These are phyloP conservation scores for Tenthredo mesomela DNA, from an alignment of 2,888 invertebrate genomes.

Conservation along the genomic window DNA sequence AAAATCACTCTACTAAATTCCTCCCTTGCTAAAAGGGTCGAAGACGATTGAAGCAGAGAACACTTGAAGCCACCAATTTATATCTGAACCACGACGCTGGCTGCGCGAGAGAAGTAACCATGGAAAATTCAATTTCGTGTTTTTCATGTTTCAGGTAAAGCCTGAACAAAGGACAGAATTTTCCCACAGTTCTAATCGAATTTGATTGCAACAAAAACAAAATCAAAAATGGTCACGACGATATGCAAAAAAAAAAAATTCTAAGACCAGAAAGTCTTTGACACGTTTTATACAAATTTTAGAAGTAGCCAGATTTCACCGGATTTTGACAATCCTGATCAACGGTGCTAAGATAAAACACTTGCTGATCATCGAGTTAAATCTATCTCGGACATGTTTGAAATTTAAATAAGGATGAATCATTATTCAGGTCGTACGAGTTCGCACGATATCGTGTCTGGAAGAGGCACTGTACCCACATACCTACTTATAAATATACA, in stretches of 20 bases:
- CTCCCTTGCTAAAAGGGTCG: background rate
- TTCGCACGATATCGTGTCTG: constrained; percentile 27
- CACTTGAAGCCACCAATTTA: background rate
- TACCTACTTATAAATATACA: constrained; percentile 36
- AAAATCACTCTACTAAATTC: background rate
- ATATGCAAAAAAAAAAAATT: no score
- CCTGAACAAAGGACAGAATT: no score
- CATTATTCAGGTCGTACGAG: background rate
- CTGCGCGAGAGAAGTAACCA: background rate
- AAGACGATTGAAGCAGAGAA: background rate
- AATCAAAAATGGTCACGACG: no score
- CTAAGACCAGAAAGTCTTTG: no score
- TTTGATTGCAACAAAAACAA: no score
- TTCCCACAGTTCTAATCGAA: no score
- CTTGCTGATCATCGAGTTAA: background rate
- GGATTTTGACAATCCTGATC: background rate
- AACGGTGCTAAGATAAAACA: background rate
- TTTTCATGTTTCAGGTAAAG: background rate
- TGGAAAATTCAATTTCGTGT: background rate
- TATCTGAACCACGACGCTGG: background rate
- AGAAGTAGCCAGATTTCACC: background rate
- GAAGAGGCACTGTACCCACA: background rate
- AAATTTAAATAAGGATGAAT: background rate
- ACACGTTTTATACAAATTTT: background rate
- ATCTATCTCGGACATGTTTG: background rate